phyloP scores from a whole-genome alignment of 2,888 invertebrate species.

The Amiota communis region DNA sequence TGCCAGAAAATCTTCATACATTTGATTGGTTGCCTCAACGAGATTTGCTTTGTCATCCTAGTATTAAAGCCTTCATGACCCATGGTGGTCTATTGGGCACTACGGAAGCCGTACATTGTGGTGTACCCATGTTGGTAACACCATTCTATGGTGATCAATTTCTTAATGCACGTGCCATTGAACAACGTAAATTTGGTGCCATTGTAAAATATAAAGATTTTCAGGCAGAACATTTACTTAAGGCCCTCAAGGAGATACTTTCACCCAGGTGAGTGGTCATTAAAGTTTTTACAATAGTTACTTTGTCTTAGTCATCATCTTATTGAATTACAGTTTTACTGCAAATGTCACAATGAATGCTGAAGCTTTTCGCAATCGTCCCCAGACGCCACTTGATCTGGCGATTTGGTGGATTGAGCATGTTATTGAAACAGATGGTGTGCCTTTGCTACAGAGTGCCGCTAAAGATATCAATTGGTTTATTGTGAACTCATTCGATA shows the following conservation, averaged over 20 bases:
- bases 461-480: conserved; percentile 74
- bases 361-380: conserved; percentile 74
- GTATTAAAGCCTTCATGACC: conserved; percentile 79
- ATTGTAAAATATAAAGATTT: conserved; percentile 74
- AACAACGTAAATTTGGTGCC: conserved; percentile 75
- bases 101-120: conserved; percentile 78
- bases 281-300: not conserved
- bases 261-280: conserved; percentile 44
- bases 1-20: conserved; percentile 77
- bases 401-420: conserved; percentile 80
- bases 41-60: conserved; percentile 81
- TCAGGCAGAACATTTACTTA: conserved; percentile 73
- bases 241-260: conserved; percentile 72
- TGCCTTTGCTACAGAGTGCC: conserved; percentile 73
- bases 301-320: not conserved
- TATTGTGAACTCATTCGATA: conserved; percentile 74
- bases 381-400: conserved; percentile 75
- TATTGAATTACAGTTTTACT: conserved; percentile 52
- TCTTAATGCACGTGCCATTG: conserved; percentile 75
- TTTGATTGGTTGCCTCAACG: conserved; percentile 82
- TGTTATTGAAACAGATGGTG: conserved; percentile 76
- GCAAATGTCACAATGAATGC: conserved; percentile 72
- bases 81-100: conserved; percentile 82
- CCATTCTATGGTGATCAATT: conserved; percentile 81
- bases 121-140: conserved; percentile 78